Percentiles rank a stretch among this genome's conserved stretches.
These are phyloP conservation scores for Saccostrea cuccullata DNA, from an alignment of 1,140 invertebrate genomes.

Conservation along the genomic window DNA sequence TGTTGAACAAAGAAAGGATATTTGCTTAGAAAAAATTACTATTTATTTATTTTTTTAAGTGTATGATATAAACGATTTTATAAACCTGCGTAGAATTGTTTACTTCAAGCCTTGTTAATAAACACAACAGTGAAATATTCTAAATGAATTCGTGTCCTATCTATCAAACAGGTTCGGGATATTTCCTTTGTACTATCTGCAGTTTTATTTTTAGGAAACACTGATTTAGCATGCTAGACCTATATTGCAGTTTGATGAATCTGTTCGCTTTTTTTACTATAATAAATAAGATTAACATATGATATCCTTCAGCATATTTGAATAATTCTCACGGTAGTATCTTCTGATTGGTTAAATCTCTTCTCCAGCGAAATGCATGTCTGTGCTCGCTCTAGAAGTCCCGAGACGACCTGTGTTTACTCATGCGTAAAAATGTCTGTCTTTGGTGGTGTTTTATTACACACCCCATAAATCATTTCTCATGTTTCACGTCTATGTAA, in stretches of 20 bases:
- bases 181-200: not conserved
- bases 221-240: not conserved
- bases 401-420: not conserved
- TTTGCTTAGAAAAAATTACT: no score
- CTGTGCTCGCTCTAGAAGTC: not conserved
- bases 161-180: not conserved
- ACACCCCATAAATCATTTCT: slow-evolving; percentile 14
- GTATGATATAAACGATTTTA: no score
- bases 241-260: slow-evolving; percentile 15
- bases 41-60: no score
- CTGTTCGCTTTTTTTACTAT: not conserved
- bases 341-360: not conserved
- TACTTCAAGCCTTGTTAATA: no score
- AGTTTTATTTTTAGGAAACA: slow-evolving; percentile 13
- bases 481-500: not conserved
- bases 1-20: no score
- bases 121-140: not conserved
- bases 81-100: no score
- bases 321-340: not conserved
- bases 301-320: slow-evolving; percentile 18
- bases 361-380: slow-evolving; percentile 17
- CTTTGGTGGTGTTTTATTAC: not conserved
- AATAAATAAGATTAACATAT: slow-evolving; percentile 23
- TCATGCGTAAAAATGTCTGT: slow-evolving; percentile 30
- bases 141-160: not conserved